Percentiles rank a stretch among this genome's conserved stretches.
These are phyloP conservation scores for Ataeniobius toweri DNA, from an alignment of 2,797 vertebrate species.

Conservation along the genomic window DNA sequence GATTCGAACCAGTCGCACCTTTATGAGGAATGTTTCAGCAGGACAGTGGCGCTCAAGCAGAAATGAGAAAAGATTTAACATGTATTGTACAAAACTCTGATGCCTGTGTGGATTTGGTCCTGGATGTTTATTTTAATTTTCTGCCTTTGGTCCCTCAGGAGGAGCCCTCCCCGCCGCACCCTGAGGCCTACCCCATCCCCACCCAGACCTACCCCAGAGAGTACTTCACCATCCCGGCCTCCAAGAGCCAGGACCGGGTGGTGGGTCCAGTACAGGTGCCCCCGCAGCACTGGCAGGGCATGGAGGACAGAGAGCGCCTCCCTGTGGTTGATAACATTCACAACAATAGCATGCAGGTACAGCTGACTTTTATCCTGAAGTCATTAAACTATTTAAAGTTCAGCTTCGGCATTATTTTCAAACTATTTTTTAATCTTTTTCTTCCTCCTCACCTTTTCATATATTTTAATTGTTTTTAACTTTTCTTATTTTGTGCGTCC, in stretches of 20 bases:
- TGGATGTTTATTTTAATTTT: slow-evolving; percentile 3
- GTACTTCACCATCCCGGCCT: slow-evolving; percentile 97
- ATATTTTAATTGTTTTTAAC: neutral
- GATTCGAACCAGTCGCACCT: slow-evolving; percentile 5
- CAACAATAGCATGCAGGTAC: slow-evolving; percentile 88
- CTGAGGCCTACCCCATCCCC: slow-evolving; percentile 97
- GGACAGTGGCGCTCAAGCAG: slow-evolving; percentile 8
- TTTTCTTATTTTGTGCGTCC: too few relatives aligned
- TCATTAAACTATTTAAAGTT: too few relatives aligned
- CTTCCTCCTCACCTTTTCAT: neutral
- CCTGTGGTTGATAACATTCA: slow-evolving; percentile 83
- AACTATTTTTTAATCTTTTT: neutral
- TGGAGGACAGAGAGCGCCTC: slow-evolving; percentile 84
- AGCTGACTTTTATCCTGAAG: slow-evolving; percentile 1
- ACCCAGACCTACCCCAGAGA: slow-evolving; percentile 96
- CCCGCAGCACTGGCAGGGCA: slow-evolving; percentile 86
- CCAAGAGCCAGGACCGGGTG: slow-evolving; percentile 91
- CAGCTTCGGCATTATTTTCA: too few relatives aligned
- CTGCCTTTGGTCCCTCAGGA: slow-evolving; percentile 77
- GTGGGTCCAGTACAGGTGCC: slow-evolving; percentile 62
- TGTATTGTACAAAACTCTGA: neutral
- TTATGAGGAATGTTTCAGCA: slow-evolving; percentile 48
- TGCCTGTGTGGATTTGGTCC: neutral
- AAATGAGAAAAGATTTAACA: slow-evolving; percentile 27
- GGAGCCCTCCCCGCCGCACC: slow-evolving; percentile 84